A percentile compares a stretch with the other conserved stretches of the same genome.
phyloP scores from a whole-genome alignment of 2,797 vertebrate species.

The Gambusia yucatana region DNA sequence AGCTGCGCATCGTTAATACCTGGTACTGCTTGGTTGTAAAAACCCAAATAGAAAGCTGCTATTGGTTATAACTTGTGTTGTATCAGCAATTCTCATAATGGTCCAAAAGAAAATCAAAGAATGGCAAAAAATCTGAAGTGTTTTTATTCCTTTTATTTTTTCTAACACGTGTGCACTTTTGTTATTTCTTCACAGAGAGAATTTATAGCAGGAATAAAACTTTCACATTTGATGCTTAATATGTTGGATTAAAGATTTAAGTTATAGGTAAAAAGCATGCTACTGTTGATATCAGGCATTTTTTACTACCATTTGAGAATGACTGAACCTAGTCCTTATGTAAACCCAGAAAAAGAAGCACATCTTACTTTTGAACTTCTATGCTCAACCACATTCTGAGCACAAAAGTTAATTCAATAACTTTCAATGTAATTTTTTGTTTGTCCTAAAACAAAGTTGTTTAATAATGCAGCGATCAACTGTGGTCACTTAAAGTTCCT shows the following conservation, averaged over 20 bases:
- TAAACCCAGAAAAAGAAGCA: neutral
- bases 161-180: neutral
- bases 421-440: neutral
- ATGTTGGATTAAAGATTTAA: neutral
- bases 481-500: neutral
- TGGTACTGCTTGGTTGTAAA: neutral
- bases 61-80: neutral
- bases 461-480: neutral
- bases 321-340: neutral
- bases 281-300: neutral
- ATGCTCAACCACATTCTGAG: neutral
- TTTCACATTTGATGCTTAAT: neutral
- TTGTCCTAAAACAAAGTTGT: neutral
- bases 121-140: neutral
- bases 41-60: neutral
- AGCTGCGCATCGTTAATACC: neutral
- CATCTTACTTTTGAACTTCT: too few species aligned
- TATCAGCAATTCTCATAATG: neutral
- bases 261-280: neutral
- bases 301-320: too few species aligned
- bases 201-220: neutral
- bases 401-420: neutral
- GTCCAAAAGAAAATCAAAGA: neutral
- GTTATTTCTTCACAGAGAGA: neutral
- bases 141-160: neutral